Percentiles rank a stretch among this genome's conserved stretches.
Evolutionary conservation across 1,140 invertebrate genomes (phyloP).

Genomic region (Drosophila ficusphila): DNA sequence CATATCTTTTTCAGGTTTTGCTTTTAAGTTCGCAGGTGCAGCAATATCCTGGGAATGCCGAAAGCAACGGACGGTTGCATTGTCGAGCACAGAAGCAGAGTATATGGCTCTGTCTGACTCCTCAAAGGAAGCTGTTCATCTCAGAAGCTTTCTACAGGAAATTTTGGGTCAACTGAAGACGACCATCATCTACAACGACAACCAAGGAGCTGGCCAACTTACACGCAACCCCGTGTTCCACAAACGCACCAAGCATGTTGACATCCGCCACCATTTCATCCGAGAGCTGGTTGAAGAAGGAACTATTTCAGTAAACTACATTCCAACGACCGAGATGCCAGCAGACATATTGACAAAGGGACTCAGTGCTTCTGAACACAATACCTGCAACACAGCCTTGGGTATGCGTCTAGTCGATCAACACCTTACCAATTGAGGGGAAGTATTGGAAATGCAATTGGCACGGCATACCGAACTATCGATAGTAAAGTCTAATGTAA

Average conservation of each 20-base stretch:
- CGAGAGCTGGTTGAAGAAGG: slow-evolving; percentile 1
- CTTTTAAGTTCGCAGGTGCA: too few relatives aligned
- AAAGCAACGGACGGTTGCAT: too few relatives aligned
- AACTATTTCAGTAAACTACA: not conserved
- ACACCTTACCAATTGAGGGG: not conserved
- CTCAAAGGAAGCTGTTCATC: too few relatives aligned
- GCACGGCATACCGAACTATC: too few relatives aligned
- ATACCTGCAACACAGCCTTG: not conserved
- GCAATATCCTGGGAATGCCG: too few relatives aligned
- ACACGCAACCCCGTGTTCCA: not conserved
- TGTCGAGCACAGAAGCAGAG: too few relatives aligned
- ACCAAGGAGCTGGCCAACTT: slow-evolving; percentile 4
- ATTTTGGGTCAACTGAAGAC: too few relatives aligned
- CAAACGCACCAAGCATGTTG: slow-evolving; percentile 4
- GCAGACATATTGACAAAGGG: not conserved
- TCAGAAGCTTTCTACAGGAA: too few relatives aligned
- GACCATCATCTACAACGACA: too few relatives aligned
- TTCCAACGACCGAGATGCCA: not conserved
- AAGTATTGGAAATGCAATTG: slow-evolving; percentile 3
- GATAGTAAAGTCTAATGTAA: too few relatives aligned
- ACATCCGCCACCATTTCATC: not conserved
- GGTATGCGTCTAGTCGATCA: not conserved
- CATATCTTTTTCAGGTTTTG: too few relatives aligned
- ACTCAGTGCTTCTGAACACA: not conserved
- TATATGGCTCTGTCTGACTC: too few relatives aligned